These are phyloP conservation scores for Phyllopteryx taeniolatus DNA, from an alignment of 2,113 vertebrate species.

Conservation along the genomic window DNA sequence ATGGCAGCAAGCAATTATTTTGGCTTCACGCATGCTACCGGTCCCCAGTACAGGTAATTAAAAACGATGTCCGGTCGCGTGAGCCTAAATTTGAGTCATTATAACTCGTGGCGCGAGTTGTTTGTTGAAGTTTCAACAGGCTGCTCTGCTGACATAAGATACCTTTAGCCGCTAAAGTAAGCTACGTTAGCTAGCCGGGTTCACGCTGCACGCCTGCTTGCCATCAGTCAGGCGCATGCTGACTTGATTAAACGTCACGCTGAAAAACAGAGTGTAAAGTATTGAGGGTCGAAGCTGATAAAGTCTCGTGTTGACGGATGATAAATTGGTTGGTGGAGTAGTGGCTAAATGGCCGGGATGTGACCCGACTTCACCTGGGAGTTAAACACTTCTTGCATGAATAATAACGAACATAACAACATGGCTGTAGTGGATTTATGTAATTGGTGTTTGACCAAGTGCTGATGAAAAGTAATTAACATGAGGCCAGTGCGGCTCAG, in stretches of 20 bases:
- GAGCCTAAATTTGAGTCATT: background rate
- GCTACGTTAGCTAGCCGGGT: conserved; percentile 35
- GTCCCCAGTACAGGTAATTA: conserved; percentile 80
- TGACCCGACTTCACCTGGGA: background rate
- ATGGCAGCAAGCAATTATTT: conserved; percentile 82
- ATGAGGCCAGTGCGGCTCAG: background rate
- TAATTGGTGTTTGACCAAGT: background rate
- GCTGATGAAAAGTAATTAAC: background rate
- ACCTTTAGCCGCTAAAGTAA: conserved; percentile 34
- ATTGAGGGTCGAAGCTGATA: background rate
- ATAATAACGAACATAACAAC: background rate
- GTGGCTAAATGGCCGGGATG: background rate
- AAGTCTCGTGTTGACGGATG: background rate
- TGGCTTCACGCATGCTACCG: conserved; percentile 72
- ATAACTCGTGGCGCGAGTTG: too few species aligned
- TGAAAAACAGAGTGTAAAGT: background rate
- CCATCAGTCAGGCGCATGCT: background rate
- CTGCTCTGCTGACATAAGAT: conserved; percentile 4
- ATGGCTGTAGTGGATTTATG: background rate
- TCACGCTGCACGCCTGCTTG: conserved; percentile 2
- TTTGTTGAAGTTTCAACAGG: background rate
- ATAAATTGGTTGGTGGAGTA: background rate
- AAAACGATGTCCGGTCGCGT: conserved; percentile 17
- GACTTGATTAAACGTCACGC: conserved; percentile 1
- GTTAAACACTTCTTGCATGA: background rate